Conservation (phyloP, 23 tunicate genomes). For the Corella eumyota region DNA sequence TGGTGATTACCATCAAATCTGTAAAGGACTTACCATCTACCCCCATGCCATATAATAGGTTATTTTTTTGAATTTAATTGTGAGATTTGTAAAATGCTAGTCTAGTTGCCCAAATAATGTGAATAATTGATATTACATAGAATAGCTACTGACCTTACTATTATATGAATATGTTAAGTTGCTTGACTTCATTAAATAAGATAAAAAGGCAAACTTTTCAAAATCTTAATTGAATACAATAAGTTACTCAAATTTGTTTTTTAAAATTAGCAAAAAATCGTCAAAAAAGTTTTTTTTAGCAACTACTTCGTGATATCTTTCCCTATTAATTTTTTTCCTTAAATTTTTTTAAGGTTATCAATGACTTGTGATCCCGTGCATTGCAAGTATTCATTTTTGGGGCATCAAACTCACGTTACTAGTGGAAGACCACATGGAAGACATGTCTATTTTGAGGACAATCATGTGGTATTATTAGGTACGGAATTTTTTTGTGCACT, state of each 20-base stretch:
- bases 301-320: not conserved
- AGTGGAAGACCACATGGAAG: conserved; percentile 34
- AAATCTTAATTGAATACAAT: too few relatives aligned
- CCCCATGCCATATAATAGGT: conserved; percentile 41
- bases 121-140: too few relatives aligned
- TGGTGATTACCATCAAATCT: conserved; percentile 56
- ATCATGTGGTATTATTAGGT: conserved; percentile 70
- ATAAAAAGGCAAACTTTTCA: too few relatives aligned
- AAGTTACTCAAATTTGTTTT: too few relatives aligned
- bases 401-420: conserved; percentile 32
- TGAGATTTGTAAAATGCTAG: not conserved
- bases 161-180: too few relatives aligned
- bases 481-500: too few relatives aligned
- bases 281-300: not conserved
- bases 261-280: too few relatives aligned
- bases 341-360: conserved; percentile 17
- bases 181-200: too few relatives aligned
- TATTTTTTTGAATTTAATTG: not conserved
- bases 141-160: too few relatives aligned
- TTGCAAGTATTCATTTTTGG: conserved; percentile 60
- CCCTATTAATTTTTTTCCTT: not conserved
- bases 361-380: conserved; percentile 58
- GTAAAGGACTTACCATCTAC: conserved; percentile 69
- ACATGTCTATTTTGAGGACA: conserved; percentile 72
- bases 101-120: not conserved